Percentiles rank a stretch among this genome's conserved stretches.
Evolutionary conservation across 2,888 invertebrate genomes (phyloP).

Genomic region (Apamea crenata): DNA sequence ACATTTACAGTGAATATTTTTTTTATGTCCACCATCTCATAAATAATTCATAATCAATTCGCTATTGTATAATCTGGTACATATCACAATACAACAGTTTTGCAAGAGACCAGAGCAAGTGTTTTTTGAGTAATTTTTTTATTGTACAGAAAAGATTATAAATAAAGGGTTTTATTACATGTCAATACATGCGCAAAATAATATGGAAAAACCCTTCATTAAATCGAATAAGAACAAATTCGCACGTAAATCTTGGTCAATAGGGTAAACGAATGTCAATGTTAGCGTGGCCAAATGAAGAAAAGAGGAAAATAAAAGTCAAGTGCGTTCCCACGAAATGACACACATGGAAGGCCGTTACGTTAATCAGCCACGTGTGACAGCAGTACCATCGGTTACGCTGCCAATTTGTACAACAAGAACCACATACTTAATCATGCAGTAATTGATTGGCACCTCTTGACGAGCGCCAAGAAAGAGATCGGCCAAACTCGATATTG

Average conservation of each 20-base stretch:
- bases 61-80: not conserved
- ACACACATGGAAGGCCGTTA: constrained; percentile 74
- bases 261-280: constrained; percentile 76
- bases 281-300: constrained; percentile 69
- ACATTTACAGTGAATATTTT: constrained; percentile 11
- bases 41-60: not conserved
- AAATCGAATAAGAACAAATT: constrained; percentile 40
- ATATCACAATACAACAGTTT: not conserved
- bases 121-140: constrained; percentile 1
- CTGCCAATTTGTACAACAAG: constrained; percentile 77
- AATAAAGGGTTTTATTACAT: not conserved
- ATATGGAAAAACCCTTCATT: constrained; percentile 21
- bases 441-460: constrained; percentile 80
- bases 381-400: constrained; percentile 69
- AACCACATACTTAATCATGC: constrained; percentile 78
- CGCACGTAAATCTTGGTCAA: constrained; percentile 73
- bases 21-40: not conserved
- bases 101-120: not conserved
- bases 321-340: constrained; percentile 80
- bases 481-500: constrained; percentile 58
- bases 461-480: constrained; percentile 74
- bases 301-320: constrained; percentile 76
- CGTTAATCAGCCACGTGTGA: constrained; percentile 75
- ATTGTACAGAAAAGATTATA: not conserved
- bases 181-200: not conserved